Evolutionary conservation across 2,888 invertebrate species (phyloP).

Genomic region (Papilio demoleus): DNA sequence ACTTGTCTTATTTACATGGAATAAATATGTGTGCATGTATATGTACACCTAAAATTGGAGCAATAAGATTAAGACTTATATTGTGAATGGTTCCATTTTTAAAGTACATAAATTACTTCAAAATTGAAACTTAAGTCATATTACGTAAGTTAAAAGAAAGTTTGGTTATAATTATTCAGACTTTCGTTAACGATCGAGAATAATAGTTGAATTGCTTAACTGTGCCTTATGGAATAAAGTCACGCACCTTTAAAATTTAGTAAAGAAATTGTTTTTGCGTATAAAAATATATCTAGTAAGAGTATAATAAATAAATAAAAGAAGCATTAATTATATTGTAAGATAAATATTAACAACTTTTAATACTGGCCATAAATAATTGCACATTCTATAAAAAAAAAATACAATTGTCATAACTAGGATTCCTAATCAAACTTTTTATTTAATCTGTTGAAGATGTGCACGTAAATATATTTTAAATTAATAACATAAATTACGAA

Average conservation of each 20-base stretch:
- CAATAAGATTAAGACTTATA: neutral
- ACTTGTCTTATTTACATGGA: too few relatives aligned
- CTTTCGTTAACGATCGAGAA: constrained; percentile 7
- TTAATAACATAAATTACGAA: too few relatives aligned
- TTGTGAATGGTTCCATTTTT: neutral
- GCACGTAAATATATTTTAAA: too few relatives aligned
- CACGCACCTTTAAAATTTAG: neutral
- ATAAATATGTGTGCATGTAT: too few relatives aligned
- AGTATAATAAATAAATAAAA: neutral
- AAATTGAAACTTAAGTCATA: constrained; percentile 2
- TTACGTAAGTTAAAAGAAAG: neutral
- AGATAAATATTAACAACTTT: too few relatives aligned
- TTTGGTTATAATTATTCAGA: neutral
- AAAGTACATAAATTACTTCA: neutral
- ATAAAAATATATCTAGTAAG: neutral
- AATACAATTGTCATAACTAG: too few relatives aligned
- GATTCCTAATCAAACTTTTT: too few relatives aligned
- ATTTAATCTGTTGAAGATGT: too few relatives aligned
- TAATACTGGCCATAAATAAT: too few relatives aligned
- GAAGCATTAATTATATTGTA: too few relatives aligned
- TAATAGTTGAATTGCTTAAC: neutral
- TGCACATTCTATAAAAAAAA: too few relatives aligned
- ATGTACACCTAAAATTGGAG: neutral
- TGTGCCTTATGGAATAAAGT: constrained; percentile 2
- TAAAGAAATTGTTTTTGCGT: neutral